Evolutionary conservation across 2,113 vertebrate species (phyloP).

Genomic region (Dolichotis patagonum): DNA sequence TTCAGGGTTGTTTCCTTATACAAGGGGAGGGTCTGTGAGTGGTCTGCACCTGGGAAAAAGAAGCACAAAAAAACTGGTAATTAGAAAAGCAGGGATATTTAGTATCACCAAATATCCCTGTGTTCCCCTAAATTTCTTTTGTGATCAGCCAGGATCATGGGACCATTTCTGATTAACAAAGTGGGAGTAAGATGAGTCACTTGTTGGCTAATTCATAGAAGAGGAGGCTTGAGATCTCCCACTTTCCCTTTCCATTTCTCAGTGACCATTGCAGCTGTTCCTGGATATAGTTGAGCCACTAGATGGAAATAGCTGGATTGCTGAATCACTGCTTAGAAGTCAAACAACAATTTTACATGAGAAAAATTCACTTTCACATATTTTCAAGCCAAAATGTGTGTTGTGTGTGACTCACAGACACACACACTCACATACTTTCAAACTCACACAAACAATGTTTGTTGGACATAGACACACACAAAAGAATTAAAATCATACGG

Average conservation of each 20-base stretch:
- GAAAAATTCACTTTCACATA: constrained; percentile 43
- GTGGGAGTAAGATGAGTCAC: not conserved
- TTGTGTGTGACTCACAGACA: not conserved
- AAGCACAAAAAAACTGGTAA: not conserved
- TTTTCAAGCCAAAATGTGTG: constrained; percentile 19
- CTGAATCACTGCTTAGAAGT: constrained; percentile 12
- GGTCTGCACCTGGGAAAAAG: not conserved
- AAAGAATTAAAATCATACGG: not conserved
- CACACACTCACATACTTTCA: not conserved
- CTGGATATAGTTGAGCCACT: constrained; percentile 29
- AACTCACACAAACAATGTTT: not conserved
- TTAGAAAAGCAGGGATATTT: not conserved
- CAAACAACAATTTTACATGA: constrained; percentile 14
- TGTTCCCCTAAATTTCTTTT: not conserved
- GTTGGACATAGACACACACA: not conserved
- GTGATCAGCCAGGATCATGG: not conserved
- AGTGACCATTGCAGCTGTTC: constrained; percentile 10
- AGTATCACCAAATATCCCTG: not conserved
- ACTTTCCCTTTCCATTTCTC: not conserved
- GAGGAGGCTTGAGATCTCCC: not conserved
- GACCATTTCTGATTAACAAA: not conserved
- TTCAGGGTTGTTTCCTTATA: not conserved
- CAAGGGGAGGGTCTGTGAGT: not conserved
- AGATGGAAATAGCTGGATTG: constrained; percentile 57
- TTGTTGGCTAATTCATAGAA: not conserved